These are phyloP conservation scores for Drosophila neonasuta DNA, from an alignment of 2,888 invertebrate species.

Conservation along the genomic window DNA sequence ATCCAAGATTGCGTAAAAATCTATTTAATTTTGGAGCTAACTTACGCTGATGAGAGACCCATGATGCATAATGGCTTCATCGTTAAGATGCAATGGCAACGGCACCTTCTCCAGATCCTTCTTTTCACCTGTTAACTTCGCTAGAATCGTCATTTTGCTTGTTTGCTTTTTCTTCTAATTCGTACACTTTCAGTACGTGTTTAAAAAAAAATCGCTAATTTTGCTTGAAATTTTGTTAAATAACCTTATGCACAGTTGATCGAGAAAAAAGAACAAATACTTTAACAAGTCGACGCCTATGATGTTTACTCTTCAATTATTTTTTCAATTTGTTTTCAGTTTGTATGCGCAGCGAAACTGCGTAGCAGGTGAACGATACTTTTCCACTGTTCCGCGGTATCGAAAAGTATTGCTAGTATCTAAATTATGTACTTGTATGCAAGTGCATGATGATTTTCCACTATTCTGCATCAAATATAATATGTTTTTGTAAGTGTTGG, in stretches of 20 bases:
- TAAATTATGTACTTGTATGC: background rate
- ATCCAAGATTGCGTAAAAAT: slow-evolving; percentile 56
- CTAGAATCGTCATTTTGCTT: slow-evolving; percentile 89
- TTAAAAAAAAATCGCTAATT: slow-evolving; percentile 17
- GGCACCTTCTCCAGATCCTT: slow-evolving; percentile 86
- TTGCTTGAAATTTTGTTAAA: slow-evolving; percentile 32
- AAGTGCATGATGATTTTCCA: background rate
- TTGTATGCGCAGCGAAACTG: slow-evolving; percentile 47
- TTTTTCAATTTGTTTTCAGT: slow-evolving; percentile 60
- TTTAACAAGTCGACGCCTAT: slow-evolving; percentile 23
- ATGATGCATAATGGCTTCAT: slow-evolving; percentile 71
- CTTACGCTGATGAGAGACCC: slow-evolving; percentile 76
- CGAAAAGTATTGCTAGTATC: background rate
- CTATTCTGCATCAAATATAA: background rate
- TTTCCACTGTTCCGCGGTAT: background rate
- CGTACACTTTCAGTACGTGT: slow-evolving; percentile 2
- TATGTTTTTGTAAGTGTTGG: too few relatives aligned
- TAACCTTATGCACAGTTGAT: slow-evolving; percentile 27
- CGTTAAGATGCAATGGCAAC: slow-evolving; percentile 84
- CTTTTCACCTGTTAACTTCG: slow-evolving; percentile 88
- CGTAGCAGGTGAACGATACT: slow-evolving; percentile 28
- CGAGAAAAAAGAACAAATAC: slow-evolving; percentile 15
- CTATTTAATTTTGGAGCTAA: slow-evolving; percentile 19
- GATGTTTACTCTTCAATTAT: slow-evolving; percentile 57
- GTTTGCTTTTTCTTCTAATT: slow-evolving; percentile 12